A percentile compares a stretch with the other conserved stretches of the same genome.
Conservation (phyloP, 1,140 invertebrate genomes). For the Branchinecta lindahli region DNA sequence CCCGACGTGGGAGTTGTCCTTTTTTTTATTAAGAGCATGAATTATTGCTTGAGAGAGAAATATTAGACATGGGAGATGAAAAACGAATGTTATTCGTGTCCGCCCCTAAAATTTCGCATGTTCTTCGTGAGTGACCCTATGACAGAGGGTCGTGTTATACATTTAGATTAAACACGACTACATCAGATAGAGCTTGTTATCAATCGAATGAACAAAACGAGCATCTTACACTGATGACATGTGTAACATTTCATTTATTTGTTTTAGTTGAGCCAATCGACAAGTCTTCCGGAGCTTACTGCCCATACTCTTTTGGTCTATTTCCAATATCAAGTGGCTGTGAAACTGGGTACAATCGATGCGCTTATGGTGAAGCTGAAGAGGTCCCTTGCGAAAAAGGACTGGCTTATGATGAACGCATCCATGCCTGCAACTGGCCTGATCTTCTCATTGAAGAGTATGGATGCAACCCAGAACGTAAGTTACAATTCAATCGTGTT, state of each 20-base stretch:
- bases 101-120: no score
- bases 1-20: no score
- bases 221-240: no score
- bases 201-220: no score
- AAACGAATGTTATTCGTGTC: no score
- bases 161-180: no score
- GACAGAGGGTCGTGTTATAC: no score
- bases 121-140: no score
- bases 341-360: conserved; percentile 70
- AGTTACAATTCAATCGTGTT: conserved; percentile 14
- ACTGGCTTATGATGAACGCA: conserved; percentile 69
- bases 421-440: conserved; percentile 81
- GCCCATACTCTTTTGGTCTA: conserved; percentile 74
- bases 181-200: no score
- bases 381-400: conserved; percentile 66
- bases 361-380: conserved; percentile 58
- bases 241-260: conserved; percentile 16
- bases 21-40: no score
- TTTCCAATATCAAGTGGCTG: conserved; percentile 55
- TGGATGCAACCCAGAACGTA: conserved; percentile 67
- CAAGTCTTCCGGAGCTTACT: conserved; percentile 34
- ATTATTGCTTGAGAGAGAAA: no score
- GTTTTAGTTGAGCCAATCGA: conserved; percentile 51
- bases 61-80: no score
- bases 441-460: conserved; percentile 54